A percentile compares a stretch with the other conserved stretches of the same genome.
Conservation (phyloP, 2,888 invertebrate genomes). For the Mesoligia furuncula region DNA sequence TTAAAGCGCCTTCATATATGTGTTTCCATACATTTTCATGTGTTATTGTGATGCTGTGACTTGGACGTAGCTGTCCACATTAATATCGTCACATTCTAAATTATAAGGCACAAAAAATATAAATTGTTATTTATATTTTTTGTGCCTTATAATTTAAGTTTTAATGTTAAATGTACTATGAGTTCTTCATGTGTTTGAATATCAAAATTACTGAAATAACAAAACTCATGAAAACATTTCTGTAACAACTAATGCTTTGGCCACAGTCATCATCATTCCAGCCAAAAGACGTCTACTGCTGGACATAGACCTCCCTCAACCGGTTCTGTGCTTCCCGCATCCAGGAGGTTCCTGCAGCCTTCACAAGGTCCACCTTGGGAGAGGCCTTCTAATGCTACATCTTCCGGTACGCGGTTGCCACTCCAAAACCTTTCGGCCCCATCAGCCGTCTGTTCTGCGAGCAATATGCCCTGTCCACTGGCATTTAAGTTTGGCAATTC, state of each 20-base stretch:
- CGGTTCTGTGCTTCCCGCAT: not conserved
- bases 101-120: not conserved
- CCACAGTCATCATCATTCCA: not conserved
- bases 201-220: not conserved
- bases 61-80: not conserved
- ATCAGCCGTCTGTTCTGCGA: not conserved
- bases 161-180: too few species aligned
- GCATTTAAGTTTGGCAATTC: too few species aligned
- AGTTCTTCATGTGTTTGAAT: not conserved
- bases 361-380: not conserved
- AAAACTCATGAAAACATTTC: not conserved
- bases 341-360: not conserved
- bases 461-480: not conserved
- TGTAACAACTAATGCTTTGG: not conserved
- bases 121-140: too few species aligned
- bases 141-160: too few species aligned
- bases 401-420: not conserved
- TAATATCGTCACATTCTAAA: not conserved
- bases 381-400: not conserved
- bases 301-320: not conserved
- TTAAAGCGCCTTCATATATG: not conserved
- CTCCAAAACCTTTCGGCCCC: too few species aligned
- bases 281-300: not conserved
- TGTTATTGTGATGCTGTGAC: too few species aligned
- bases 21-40: not conserved